Conservation (phyloP, 2,888 invertebrate species). For the Acronicta leporina region DNA sequence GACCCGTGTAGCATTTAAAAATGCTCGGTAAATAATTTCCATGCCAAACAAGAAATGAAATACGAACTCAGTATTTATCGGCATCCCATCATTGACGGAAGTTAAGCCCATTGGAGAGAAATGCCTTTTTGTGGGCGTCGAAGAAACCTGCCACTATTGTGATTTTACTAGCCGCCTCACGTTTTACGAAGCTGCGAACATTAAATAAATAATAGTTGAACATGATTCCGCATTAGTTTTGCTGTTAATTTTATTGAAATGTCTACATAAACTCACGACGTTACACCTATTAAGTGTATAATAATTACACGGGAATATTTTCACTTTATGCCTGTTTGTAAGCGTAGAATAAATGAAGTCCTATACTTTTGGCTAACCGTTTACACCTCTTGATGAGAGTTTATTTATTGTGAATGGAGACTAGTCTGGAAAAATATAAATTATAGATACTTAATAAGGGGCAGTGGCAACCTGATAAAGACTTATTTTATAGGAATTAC, state of each 20-base stretch:
- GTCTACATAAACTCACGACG: not conserved
- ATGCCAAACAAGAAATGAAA: not conserved
- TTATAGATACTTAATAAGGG: too few relatives aligned
- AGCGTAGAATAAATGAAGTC: too few relatives aligned
- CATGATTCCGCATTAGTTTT: conserved; percentile 26
- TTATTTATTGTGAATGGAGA: too few relatives aligned
- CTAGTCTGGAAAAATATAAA: too few relatives aligned
- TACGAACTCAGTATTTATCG: not conserved
- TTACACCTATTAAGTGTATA: too few relatives aligned
- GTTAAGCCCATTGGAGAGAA: not conserved
- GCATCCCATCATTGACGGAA: not conserved
- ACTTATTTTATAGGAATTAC: too few relatives aligned
- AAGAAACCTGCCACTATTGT: conserved; percentile 11
- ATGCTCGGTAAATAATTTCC: not conserved
- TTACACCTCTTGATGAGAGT: too few relatives aligned
- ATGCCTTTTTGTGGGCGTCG: conserved; percentile 6
- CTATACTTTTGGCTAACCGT: too few relatives aligned
- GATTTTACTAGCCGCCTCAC: conserved; percentile 10
- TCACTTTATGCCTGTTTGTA: too few relatives aligned
- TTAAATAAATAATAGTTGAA: conserved; percentile 26
- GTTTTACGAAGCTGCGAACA: conserved; percentile 37
- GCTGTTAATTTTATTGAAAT: conserved; percentile 27
- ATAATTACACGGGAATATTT: too few relatives aligned
- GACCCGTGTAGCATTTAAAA: too few relatives aligned
- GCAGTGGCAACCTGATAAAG: too few relatives aligned